Percentiles rank a stretch among this genome's conserved stretches.
Evolutionary conservation across 2,797 vertebrate species (phyloP).

Genomic region (Sebastes taczanowskii): DNA sequence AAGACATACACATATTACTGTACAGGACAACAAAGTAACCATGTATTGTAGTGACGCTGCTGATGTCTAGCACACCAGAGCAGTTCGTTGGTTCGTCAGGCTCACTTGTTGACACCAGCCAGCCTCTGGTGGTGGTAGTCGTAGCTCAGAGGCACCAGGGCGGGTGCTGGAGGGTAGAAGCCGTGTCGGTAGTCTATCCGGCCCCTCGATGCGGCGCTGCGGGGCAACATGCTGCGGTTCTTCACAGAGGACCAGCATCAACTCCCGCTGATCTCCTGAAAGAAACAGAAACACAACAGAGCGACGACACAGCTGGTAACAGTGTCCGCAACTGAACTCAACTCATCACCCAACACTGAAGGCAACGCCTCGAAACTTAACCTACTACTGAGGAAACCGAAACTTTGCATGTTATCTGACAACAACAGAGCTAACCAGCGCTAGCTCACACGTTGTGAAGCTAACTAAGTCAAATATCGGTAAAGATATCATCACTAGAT

Average conservation of each 20-base stretch:
- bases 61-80: background rate
- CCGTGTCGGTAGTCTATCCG: background rate
- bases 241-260: slow-evolving; percentile 42
- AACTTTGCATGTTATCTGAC: slow-evolving; percentile 9
- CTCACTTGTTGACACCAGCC: slow-evolving; percentile 48
- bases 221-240: slow-evolving; percentile 61
- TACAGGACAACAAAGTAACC: background rate
- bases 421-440: background rate
- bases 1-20: slow-evolving; percentile 4
- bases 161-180: background rate
- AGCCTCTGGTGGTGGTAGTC: background rate
- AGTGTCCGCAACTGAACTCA: background rate
- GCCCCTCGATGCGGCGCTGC: background rate
- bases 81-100: accelerated
- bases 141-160: background rate
- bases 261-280: slow-evolving; percentile 10
- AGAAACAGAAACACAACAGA: background rate
- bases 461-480: background rate
- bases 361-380: background rate
- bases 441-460: slow-evolving; percentile 14
- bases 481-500: background rate
- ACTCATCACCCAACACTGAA: background rate
- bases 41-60: background rate
- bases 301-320: background rate
- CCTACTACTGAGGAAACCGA: slow-evolving; percentile 5